Percentiles rank a stretch among this genome's conserved stretches.
Conservation (phyloP, 2,888 invertebrate species). For the Taphrorychus bicolor region DNA sequence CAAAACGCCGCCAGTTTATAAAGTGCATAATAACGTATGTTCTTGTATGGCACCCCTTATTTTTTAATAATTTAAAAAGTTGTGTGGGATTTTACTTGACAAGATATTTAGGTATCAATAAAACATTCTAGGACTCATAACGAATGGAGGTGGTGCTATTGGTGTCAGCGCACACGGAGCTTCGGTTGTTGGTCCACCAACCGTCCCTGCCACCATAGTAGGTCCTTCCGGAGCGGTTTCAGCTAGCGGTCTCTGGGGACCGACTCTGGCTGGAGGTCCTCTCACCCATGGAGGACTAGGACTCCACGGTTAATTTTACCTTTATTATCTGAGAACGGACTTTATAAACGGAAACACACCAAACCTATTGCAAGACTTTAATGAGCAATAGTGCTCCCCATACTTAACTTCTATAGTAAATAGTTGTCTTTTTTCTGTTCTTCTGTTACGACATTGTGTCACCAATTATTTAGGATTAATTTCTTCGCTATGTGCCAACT, state of each 20-base stretch:
- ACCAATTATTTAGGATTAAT: background rate
- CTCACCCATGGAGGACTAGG: background rate
- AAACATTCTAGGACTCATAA: constrained; percentile 26
- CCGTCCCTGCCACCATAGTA: constrained; percentile 20
- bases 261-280: constrained; percentile 16
- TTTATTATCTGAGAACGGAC: background rate
- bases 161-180: constrained; percentile 31
- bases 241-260: constrained; percentile 32
- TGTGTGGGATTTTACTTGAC: too few relatives aligned
- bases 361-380: background rate
- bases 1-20: too few relatives aligned
- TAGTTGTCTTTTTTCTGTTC: background rate
- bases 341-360: background rate
- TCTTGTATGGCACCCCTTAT: too few relatives aligned
- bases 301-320: background rate
- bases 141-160: constrained; percentile 32
- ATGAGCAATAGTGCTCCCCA: background rate
- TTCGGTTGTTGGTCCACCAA: constrained; percentile 26
- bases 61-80: too few relatives aligned
- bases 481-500: background rate
- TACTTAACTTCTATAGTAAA: background rate
- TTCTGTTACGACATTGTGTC: background rate
- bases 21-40: too few relatives aligned
- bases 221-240: constrained; percentile 34
- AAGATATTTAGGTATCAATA: too few relatives aligned